These are phyloP conservation scores for Laothoe populi DNA, from an alignment of 2,888 invertebrate genomes.

Conservation along the genomic window DNA sequence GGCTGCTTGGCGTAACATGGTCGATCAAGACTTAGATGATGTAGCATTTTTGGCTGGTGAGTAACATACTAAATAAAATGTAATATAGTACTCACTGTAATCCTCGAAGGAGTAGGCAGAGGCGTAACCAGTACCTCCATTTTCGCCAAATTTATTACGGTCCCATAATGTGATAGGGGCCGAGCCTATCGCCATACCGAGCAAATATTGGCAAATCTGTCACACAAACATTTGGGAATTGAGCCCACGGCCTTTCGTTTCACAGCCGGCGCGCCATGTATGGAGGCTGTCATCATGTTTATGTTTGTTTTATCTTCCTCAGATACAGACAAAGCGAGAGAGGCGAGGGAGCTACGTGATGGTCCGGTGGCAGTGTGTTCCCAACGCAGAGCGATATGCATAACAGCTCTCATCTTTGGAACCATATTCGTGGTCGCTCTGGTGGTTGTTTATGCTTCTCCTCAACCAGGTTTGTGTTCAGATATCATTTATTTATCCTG, in stretches of 20 bases:
- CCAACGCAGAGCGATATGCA: constrained; percentile 92
- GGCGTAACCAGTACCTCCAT: too few relatives aligned
- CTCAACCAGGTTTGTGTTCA: constrained; percentile 88
- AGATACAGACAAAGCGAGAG: constrained; percentile 78
- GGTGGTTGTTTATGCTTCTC: constrained; percentile 95
- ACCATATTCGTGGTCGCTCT: constrained; percentile 93
- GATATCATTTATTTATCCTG: too few relatives aligned
- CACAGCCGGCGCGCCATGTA: too few relatives aligned
- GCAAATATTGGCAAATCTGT: too few relatives aligned
- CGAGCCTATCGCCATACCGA: too few relatives aligned
- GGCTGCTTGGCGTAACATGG: constrained; percentile 90
- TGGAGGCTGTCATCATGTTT: neutral
- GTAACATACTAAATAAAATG: constrained; percentile 40
- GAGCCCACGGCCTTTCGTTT: too few relatives aligned
- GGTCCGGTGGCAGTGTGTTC: constrained; percentile 93
- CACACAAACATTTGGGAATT: too few relatives aligned
- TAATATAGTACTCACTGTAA: too few relatives aligned
- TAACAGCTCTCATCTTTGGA: constrained; percentile 91
- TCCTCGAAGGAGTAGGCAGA: too few relatives aligned
- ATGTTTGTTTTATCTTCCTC: constrained; percentile 13
- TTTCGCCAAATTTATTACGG: too few relatives aligned
- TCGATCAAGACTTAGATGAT: constrained; percentile 96
- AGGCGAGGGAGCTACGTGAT: constrained; percentile 70
- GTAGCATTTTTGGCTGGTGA: constrained; percentile 96
- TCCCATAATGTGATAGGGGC: too few relatives aligned